Conservation (phyloP, 2,113 vertebrate species). For the Larimichthys crocea region DNA sequence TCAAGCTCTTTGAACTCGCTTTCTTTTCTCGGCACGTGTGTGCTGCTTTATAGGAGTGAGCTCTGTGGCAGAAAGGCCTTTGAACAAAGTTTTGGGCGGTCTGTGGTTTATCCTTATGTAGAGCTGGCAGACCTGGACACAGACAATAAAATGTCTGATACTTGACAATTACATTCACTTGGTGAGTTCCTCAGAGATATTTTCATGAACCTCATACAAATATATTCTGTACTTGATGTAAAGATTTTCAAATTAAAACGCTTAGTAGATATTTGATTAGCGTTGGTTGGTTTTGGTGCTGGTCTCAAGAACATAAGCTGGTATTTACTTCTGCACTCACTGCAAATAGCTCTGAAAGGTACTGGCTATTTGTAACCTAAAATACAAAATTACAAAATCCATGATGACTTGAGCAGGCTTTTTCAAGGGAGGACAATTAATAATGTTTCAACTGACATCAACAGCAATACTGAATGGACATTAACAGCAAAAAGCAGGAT, state of each 20-base stretch:
- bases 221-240: background rate
- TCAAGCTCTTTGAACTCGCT: constrained; percentile 46
- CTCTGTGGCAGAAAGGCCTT: constrained; percentile 44
- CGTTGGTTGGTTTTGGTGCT: background rate
- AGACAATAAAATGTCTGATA: constrained; percentile 48
- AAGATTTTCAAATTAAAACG: background rate
- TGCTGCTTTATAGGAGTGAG: constrained; percentile 42
- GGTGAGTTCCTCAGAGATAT: constrained; percentile 26
- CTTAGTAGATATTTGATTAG: background rate
- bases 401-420: constrained; percentile 2
- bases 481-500: constrained; percentile 20
- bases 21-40: constrained; percentile 39
- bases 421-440: constrained; percentile 21
- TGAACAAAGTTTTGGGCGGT: constrained; percentile 51
- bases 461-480: constrained; percentile 57
- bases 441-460: constrained; percentile 21
- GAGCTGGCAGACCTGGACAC: constrained; percentile 31
- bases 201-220: constrained; percentile 4
- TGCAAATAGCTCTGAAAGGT: background rate
- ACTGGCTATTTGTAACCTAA: background rate
- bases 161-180: constrained; percentile 28
- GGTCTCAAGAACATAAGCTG: constrained; percentile 4
- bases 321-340: constrained; percentile 10
- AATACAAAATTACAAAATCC: constrained; percentile 12
- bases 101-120: constrained; percentile 52